Evolutionary conservation across 1,140 invertebrate genomes (phyloP), one percentile per base, ranked within the genome.

Genomic region (Drosophila simulans): DNA sequence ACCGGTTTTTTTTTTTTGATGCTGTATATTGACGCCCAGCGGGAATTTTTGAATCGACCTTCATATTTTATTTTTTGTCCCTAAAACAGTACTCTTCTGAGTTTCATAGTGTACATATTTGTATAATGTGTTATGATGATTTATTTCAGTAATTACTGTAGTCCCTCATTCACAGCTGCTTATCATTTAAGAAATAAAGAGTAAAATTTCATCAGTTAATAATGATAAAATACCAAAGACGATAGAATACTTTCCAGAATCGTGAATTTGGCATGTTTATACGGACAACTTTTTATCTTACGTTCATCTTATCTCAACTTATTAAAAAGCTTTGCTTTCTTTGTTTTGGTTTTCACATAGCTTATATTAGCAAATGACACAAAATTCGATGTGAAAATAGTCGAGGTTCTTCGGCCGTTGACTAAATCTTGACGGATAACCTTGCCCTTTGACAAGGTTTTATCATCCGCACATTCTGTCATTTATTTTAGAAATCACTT

Each of bases 401-500:
- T 49, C 3, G 11, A 25, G 35, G 58, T 66, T 40, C 59, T 34
- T 64, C 31, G 59, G 35, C 13, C 20, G 25, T 31, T 15, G 8
- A 5, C n/a, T 2, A 17, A 8, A 10, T 34, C 25, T 17, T 46
- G 57, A 17, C 34, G 27, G 35, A 25, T 34, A 57, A 25, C 57
- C 63, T 66, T 60, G 42, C 34, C 63, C 63, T 64, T 49, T 51
- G n/a, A 15, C 58, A 49, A 63, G 46, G 43, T 51, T 42, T 25
- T 59, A 34, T 34, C 12, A 12, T 31, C 15, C 17, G 25, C 10
- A 59, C 27, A 34, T 58, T 52, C 22, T 35, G 11, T 17, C 17
- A 66, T 34, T 31, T 64, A 63, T 63, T 66, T 66, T 42, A 17
- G 35, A 45, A 62, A 51, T n/a, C 64, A 51, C 64, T 66, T 66